Evolutionary conservation across 2,888 invertebrate genomes (phyloP).

Genomic region (Brassicogethes aeneus): DNA sequence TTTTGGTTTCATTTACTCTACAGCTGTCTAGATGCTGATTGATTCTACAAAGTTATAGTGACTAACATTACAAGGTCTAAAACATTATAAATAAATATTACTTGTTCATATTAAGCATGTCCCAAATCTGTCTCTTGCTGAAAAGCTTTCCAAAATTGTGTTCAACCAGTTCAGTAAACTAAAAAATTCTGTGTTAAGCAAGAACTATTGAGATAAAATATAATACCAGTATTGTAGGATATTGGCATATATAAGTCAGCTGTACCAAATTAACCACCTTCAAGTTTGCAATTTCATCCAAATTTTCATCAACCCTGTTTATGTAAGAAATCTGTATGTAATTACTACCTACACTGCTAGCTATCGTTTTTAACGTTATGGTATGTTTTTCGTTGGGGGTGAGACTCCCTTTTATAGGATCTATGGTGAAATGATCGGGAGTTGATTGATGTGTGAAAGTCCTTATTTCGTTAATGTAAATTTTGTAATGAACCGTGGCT

Average conservation of each 20-base stretch:
- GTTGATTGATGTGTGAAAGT: no score
- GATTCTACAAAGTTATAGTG: no score
- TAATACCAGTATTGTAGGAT: conserved; percentile 30
- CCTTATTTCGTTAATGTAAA: background rate
- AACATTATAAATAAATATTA: no score
- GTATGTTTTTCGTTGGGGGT: no score
- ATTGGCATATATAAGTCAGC: conserved; percentile 29
- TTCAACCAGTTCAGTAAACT: conserved; percentile 36
- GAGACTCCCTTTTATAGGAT: no score
- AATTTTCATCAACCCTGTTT: conserved; percentile 23
- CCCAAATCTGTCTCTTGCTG: conserved; percentile 38
- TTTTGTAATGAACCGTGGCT: background rate
- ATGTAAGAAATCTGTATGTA: conserved; percentile 32
- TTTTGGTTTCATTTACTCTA: conserved; percentile 22
- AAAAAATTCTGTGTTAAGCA: conserved; percentile 11
- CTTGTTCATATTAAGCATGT: conserved; percentile 36
- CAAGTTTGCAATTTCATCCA: conserved; percentile 15
- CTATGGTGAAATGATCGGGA: no score
- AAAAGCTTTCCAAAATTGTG: conserved; percentile 31
- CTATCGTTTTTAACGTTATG: no score
- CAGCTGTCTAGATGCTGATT: conserved; percentile 29
- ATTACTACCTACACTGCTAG: conserved; percentile 29
- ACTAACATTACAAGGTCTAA: no score
- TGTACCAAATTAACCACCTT: conserved; percentile 24
- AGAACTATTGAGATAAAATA: conserved; percentile 8